Evolutionary conservation across 2,888 invertebrate species (phyloP), one percentile per base, ranked within the genome.

Genomic region (Troides oblongomaculatus): DNA sequence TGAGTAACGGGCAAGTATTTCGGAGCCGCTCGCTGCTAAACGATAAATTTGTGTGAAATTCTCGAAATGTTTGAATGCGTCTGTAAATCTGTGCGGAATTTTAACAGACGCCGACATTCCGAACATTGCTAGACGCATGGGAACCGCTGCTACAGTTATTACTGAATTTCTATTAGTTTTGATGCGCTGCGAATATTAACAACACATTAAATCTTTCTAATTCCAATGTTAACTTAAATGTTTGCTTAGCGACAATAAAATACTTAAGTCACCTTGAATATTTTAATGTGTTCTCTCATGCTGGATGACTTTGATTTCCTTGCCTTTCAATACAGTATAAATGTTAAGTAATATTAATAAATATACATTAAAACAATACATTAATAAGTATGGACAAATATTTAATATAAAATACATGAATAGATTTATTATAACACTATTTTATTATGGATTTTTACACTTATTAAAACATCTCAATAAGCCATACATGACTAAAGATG

Each of bases 71-170:
- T 70, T 65, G n/a, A 46, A 63, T 39, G 14, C n/a, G 65, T 53
- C 62, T 36, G 50, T 46, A 69, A 65, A 57, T 68, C 68, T 68
- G 71, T 66, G 64, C 62, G 60, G 73, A 74, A 74, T 73, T 69
- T 65, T 59, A 69, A 71, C 56, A 69, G 46, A 65, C 53, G 25
- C 4, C 12, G 6, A 57, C 62, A 64, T 69, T 64, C 69, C 56
- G 25, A 12, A 61, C 60, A 69, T 64, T 39, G 60, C 36, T 69
- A 36, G 53, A 61, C 43, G 39, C 61, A 61, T 61, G 50, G 23
- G 58, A 58, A 62, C 57, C 39, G 23, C 56, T 57, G 57, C n/a
- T 68, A 68, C 67, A 68, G 62, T 62, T 68, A 66, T 61, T 60
- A 66, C 50, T 59, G 65, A 59, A 65, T 58, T 10, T 30, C 46